phyloP scores from a whole-genome alignment of 2,888 invertebrate genomes.

The Steinernema carpocapsae region DNA sequence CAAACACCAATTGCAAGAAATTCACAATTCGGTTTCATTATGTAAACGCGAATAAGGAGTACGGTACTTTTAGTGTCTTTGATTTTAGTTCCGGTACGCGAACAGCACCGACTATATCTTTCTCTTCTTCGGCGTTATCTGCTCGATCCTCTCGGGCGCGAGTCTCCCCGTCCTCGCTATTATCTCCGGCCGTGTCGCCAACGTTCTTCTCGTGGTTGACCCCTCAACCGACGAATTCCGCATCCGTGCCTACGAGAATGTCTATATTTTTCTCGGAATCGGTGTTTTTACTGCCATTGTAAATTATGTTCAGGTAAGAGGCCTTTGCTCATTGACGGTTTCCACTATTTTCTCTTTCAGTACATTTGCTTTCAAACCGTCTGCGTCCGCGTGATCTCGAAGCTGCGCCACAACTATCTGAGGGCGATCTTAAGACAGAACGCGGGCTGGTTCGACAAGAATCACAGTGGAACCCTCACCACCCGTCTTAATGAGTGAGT shows the following conservation, averaged over 20 bases:
- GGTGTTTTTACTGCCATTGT: conserved; percentile 52
- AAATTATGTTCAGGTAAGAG: conserved; percentile 56
- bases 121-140: conserved; percentile 51
- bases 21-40: too few species aligned
- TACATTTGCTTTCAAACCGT: conserved; percentile 59
- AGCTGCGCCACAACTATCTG: conserved; percentile 48
- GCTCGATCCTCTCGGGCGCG: conserved; percentile 53
- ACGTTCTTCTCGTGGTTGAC: conserved; percentile 50
- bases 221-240: conserved; percentile 48
- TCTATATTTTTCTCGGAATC: conserved; percentile 61
- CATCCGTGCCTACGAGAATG: conserved; percentile 54
- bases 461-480: conserved; percentile 57
- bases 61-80: too few species aligned
- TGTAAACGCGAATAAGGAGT: too few species aligned
- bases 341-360: too few species aligned
- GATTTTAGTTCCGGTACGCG: conserved; percentile 59
- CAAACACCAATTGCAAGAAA: too few species aligned
- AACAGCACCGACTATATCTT: conserved; percentile 50
- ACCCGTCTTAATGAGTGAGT: conserved; percentile 58
- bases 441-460: conserved; percentile 61
- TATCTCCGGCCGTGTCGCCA: conserved; percentile 57
- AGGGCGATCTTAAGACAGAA: conserved; percentile 56
- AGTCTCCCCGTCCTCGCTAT: conserved; percentile 57
- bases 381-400: conserved; percentile 55
- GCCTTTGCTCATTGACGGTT: not conserved